Conservation (phyloP, 2,113 vertebrate genomes). For the Cyphomyrus plagiostoma region DNA sequence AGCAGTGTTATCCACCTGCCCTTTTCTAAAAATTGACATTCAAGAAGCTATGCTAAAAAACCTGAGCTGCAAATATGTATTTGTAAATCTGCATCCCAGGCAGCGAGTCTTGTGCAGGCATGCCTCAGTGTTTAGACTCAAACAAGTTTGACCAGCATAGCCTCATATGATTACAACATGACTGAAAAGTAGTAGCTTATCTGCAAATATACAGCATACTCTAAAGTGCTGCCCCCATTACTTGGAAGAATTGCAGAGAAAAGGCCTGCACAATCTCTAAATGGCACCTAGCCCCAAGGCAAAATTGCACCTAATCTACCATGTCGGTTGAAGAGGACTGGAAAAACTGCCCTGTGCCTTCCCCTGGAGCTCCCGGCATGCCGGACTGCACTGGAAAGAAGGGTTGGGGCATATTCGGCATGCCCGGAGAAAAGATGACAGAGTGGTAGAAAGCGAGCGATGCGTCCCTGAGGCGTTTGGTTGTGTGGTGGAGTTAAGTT, state of each 20-base stretch:
- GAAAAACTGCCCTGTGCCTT: too few species aligned
- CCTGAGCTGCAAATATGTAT: not conserved
- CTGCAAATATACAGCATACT: not conserved
- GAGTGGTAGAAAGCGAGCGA: not conserved
- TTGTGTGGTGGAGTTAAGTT: not conserved
- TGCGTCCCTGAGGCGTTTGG: not conserved
- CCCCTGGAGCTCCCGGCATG: not conserved
- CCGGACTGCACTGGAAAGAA: not conserved
- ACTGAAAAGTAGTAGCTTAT: not conserved
- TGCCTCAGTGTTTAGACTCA: not conserved
- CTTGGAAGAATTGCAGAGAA: not conserved
- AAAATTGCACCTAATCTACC: not conserved
- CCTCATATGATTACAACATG: not conserved
- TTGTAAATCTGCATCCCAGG: not conserved
- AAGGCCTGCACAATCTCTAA: not conserved
- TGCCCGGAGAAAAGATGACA: not conserved
- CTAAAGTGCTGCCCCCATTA: not conserved
- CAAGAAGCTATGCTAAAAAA: not conserved
- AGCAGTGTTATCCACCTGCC: not conserved
- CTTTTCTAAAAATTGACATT: not conserved
- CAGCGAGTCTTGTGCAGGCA: not conserved
- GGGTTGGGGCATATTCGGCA: not conserved
- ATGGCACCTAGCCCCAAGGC: not conserved
- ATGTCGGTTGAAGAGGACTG: not conserved
- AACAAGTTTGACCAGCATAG: not conserved